Conservation (phyloP, 2,113 vertebrate species). For the Oreotrochilus melanogaster region DNA sequence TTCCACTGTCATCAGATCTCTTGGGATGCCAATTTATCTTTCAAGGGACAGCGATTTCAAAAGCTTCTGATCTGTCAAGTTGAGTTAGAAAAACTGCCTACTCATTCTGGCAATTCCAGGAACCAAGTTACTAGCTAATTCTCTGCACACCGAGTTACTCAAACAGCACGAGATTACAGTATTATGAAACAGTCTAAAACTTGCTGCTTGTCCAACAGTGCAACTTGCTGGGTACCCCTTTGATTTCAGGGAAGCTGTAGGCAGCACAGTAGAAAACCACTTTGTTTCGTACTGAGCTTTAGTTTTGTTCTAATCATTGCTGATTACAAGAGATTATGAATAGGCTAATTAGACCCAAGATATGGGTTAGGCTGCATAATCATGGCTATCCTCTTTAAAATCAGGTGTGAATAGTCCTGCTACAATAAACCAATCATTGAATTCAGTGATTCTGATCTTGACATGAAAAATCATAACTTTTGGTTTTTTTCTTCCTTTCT, state of each 20-base stretch:
- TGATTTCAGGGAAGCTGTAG: background rate
- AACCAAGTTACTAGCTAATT: background rate
- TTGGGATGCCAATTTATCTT: slow-evolving; percentile 15
- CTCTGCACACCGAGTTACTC: background rate
- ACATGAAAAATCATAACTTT: background rate
- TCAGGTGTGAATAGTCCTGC: background rate
- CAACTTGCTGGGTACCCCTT: background rate
- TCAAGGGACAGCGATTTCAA: slow-evolving; percentile 7
- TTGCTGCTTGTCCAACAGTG: background rate
- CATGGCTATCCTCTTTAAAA: slow-evolving; percentile 9
- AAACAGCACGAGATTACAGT: slow-evolving; percentile 1
- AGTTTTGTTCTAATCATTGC: background rate
- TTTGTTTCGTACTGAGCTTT: background rate
- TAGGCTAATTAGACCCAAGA: background rate
- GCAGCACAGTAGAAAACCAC: background rate
- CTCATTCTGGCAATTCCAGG: background rate
- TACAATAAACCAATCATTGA: background rate
- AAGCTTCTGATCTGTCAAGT: slow-evolving; percentile 7
- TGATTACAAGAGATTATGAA: background rate
- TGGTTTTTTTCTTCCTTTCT: background rate
- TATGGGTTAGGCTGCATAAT: background rate
- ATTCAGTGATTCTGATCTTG: background rate
- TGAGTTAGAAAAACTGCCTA: background rate
- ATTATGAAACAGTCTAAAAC: background rate
- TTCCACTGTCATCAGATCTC: background rate